Base-by-base conservation (phyloP, 2,797 vertebrate genomes). In the Danio kyathit region DNA sequence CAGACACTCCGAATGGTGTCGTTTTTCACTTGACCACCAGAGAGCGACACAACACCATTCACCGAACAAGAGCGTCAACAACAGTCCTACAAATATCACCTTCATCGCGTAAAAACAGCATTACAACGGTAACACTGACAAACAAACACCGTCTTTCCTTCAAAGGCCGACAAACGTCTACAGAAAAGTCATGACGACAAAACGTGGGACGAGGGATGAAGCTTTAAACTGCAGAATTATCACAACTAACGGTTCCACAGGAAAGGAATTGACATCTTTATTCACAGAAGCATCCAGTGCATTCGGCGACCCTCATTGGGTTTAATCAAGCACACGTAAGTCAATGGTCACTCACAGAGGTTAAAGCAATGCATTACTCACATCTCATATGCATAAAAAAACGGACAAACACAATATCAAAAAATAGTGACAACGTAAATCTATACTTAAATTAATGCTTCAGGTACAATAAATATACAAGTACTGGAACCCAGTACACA, bases 261-360 rank as follows among this genome's bases (percentile, higher is more conserved):
- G 43, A 79, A 82, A 73, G 16, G 7, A 85, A 66, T 77, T 71
- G 40, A 74, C 74, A 66, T 83, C 81, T 60, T 83, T 82, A 75
- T 63, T 81, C 46, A 82, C 29, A 86, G 89, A 87, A 84, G 86
- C 89, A 90, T 74, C 88, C 89, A 80, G 90, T 86, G 90, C 90
- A 89, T 87, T 81, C 61, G 40, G 74, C 51, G 80, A 17, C 71
- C 51, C 74, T 56, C 12, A 46, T 64, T 11, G 43, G 72, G 76
- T 57, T 21, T 29, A 17, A 29, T 81, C 44, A 81, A 40, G 7
- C 71, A 83, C 81, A 86, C 57, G 14, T 52, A 52, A 52, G 82
- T 65, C 83, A 70, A 74, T 63, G 63, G 29, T 83, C 79, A 69
- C 81, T 79, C 83, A 72, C 79, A 85, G 60, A 82, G 41, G 71